Evolutionary conservation across 1,140 invertebrate genomes (phyloP), one percentile per base, ranked within the genome.

Genomic region (Drosophila asahinai): DNA sequence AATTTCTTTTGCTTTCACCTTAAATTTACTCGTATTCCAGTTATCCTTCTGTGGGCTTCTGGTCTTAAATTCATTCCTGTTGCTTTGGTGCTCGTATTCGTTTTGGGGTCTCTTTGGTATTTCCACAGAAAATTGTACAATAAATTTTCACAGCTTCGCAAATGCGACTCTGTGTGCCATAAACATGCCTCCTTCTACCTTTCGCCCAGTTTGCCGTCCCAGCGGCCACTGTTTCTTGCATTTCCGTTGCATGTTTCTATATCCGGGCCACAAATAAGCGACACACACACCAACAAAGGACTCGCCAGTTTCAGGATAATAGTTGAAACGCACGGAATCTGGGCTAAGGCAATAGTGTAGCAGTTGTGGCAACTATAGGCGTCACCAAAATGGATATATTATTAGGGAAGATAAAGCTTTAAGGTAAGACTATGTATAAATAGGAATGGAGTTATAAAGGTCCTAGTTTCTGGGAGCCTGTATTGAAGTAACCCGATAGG

Each of bases 241-340:
- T 81, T 83, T 87, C 77, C 84, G 72, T 71, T 87, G 80, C 77
- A 87, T 74, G 84, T 84, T 89, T 87, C 84, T 84, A 89, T 89
- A 87, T 87, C 83, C 83, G 81, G 83, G 27, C 61, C 80, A 68
- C 80, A 79, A 82, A 77, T 81, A 81, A 81, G 73, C 72, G 61
- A 65, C 51, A 45, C 27, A 43, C 27, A 36, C 52, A 80, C 77
- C 76, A 70, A 61, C 80, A 87, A 80, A 68, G 70, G 72, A 62
- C 54, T 73, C 72, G 48, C 72, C 52, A 59, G 65, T 19, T 55
- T 40, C 74, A 57, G 75, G 54, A 61, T 74, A 72, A 54, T 55
- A 61, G 75, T 71, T 61, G 63, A 77, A 81, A 65, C 71, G 64
- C 57, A 78, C 33, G 73, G 55, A 80, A 77, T 48, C 62, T 61